A percentile compares a stretch with the other conserved stretches of the same genome.
phyloP scores from a whole-genome alignment of 1,140 invertebrate species.

The Tigriopus japonicus region DNA sequence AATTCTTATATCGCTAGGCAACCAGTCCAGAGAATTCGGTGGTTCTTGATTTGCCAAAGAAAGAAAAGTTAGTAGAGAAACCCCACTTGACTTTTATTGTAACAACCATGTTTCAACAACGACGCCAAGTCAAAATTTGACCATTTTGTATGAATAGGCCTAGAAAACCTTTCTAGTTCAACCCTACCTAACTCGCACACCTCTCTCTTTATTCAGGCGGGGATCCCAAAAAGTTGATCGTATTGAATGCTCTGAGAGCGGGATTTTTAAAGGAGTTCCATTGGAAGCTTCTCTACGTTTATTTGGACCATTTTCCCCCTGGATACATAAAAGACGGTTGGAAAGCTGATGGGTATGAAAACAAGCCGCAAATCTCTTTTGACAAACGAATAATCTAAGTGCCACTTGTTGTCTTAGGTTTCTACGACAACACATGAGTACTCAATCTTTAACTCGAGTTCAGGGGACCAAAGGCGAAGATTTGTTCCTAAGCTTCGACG shows the following conservation, averaged over 20 bases:
- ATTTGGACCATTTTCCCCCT: constrained; percentile 20
- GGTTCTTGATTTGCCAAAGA: too few relatives aligned
- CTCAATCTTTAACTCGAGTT: constrained; percentile 23
- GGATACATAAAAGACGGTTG: constrained; percentile 17
- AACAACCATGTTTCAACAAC: too few relatives aligned
- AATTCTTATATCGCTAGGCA: too few relatives aligned
- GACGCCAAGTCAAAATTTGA: too few relatives aligned
- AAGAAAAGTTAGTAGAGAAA: too few relatives aligned
- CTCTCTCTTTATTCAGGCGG: background rate
- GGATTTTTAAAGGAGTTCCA: background rate
- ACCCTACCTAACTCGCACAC: too few relatives aligned
- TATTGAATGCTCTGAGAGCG: background rate
- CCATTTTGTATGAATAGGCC: background rate
- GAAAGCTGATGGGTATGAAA: constrained; percentile 16
- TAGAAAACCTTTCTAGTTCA: background rate
- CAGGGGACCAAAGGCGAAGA: constrained; percentile 36
- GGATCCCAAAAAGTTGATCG: background rate
- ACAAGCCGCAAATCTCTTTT: background rate
- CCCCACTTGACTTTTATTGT: too few relatives aligned
- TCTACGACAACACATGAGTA: constrained; percentile 20
- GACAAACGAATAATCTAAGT: background rate
- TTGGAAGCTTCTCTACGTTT: background rate
- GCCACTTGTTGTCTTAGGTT: constrained; percentile 9
- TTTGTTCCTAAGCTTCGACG: constrained; percentile 36
- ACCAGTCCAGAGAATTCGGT: too few relatives aligned